Base-by-base conservation (phyloP, 2,888 invertebrate species). In the Rhagium mordax region DNA sequence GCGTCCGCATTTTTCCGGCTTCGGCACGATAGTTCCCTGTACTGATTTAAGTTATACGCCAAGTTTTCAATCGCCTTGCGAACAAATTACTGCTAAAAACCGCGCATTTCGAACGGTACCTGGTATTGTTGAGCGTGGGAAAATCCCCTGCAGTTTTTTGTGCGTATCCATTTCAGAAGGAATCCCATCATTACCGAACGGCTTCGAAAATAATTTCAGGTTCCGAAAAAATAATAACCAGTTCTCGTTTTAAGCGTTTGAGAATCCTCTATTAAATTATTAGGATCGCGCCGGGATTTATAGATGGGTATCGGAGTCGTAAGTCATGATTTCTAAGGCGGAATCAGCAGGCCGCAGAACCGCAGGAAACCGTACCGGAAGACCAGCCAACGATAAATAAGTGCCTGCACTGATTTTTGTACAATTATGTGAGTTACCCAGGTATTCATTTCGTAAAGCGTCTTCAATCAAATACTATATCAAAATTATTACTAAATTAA, bases 71-170 rank as follows among this genome's bases (percentile, higher is more conserved):
- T n/a, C n/a, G n/a, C n/a, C n/a, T n/a, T n/a, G n/a, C n/a, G n/a
- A n/a, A 72, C 74, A 70, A 74, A 74, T 71, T 71, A 70, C 70
- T 70, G 57, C 64, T 70, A 69, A 71, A 74, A 74, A 72, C 66
- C 55, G 62, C 41, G 62, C 69, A 75, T 78, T 75, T 75, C 74
- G 74, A 81, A 81, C 81, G 81, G 81, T 78, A 81, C 78, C 75
- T 72, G 74, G 77, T 74, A 79, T 79, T 79, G 77, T 76, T 72
- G 72, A 74, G 74, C 81, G 81, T 81, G 81, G 79, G 81, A 81
- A 81, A 81, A 75, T 70, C 74, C 61, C 74, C 74, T 60, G 67
- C 66, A 67, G 62, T 62, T 71, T 76, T 74, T 79, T 77, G 70
- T 66, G 65, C 59, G 33, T 33, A 33, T 33, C 16, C 33, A 59